A percentile compares a stretch with the other conserved stretches of the same genome.
phyloP scores from a whole-genome alignment of 2,888 invertebrate genomes.

The Agriopis aurantiaria region DNA sequence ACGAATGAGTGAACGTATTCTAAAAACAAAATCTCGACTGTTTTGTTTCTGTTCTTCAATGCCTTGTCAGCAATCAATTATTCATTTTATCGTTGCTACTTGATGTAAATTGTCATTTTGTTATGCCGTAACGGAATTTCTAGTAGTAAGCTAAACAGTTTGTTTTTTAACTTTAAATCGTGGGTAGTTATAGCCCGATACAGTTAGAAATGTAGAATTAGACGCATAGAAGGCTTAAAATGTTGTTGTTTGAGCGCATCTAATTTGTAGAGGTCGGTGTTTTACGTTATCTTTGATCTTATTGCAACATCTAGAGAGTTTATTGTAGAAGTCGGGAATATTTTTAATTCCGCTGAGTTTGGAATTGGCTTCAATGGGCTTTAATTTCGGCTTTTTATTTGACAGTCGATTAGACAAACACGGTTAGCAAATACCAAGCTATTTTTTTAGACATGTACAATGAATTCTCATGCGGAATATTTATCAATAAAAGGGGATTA shows the following conservation, averaged over 20 bases:
- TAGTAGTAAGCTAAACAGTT: slow-evolving; percentile 26
- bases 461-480: background rate
- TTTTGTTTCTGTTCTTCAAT: slow-evolving; percentile 34
- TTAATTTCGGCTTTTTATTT: slow-evolving; percentile 18
- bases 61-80: slow-evolving; percentile 28
- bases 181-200: slow-evolving; percentile 26
- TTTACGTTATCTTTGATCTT: slow-evolving; percentile 30
- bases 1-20: slow-evolving; percentile 41
- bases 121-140: slow-evolving; percentile 23
- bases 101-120: slow-evolving; percentile 34
- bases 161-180: slow-evolving; percentile 22
- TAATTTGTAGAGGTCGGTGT: slow-evolving; percentile 23
- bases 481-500: background rate
- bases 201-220: slow-evolving; percentile 21
- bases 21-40: slow-evolving; percentile 26
- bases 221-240: slow-evolving; percentile 2
- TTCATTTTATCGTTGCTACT: slow-evolving; percentile 30
- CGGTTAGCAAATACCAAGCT: background rate
- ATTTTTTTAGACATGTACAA: slow-evolving; percentile 1
- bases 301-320: slow-evolving; percentile 17
- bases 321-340: slow-evolving; percentile 22
- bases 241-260: slow-evolving; percentile 11
- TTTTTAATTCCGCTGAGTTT: slow-evolving; percentile 17
- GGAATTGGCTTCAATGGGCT: slow-evolving; percentile 8
- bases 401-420: slow-evolving; percentile 7